phyloP scores from a whole-genome alignment of 2,797 vertebrate genomes.

The Pangasius krempfi region DNA sequence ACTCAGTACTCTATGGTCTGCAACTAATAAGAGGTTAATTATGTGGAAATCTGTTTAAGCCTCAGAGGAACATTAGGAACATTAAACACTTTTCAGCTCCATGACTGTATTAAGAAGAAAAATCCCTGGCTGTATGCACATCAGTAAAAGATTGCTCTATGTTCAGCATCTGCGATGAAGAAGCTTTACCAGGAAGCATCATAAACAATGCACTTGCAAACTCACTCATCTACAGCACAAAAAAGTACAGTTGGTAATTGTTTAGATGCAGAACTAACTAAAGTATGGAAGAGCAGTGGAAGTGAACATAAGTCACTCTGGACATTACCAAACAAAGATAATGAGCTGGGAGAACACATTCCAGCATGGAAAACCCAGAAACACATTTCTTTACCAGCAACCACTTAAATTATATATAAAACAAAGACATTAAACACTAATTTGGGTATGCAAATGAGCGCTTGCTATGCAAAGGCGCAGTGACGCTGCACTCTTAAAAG shows the following conservation, averaged over 20 bases:
- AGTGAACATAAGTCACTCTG: not conserved
- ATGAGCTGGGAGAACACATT: not conserved
- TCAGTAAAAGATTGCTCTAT: not conserved
- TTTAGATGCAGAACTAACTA: not conserved
- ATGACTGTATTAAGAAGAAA: not conserved
- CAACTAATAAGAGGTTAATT: not conserved
- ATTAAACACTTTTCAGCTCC: not conserved
- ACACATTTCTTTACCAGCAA: not conserved
- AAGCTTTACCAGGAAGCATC: not conserved
- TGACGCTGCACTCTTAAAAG: not conserved
- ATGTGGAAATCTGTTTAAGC: not conserved
- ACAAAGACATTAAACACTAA: not conserved
- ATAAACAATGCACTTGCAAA: not conserved
- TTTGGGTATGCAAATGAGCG: not conserved
- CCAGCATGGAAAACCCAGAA: not conserved
- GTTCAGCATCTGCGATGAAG: not conserved
- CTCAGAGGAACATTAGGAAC: not conserved
- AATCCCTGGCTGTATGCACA: not conserved
- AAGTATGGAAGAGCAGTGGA: not conserved
- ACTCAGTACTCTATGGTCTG: not conserved
- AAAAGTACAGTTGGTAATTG: not conserved
- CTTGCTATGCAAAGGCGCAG: not conserved
- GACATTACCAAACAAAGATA: not conserved
- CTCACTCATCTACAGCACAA: not conserved
- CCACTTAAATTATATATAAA: not conserved